Base-by-base conservation (phyloP, 2,888 invertebrate species). In the Blomia tropicalis region DNA sequence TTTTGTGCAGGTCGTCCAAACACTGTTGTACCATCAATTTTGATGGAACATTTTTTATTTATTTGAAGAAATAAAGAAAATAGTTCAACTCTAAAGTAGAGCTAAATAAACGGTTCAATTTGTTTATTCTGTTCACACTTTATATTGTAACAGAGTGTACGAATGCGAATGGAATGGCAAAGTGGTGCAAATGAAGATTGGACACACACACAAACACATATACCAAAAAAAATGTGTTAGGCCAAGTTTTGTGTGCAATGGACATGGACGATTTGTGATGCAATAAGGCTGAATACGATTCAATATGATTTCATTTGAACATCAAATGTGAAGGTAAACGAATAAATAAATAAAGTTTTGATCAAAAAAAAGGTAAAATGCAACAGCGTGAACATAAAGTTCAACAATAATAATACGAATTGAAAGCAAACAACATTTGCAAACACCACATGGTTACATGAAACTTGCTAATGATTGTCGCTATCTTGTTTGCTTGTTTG, bases 71-170 rank as follows among this genome's bases (percentile, higher is more conserved):
- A 41, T 27, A 19, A 11, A 14, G 27, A 7, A 22, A 47, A n/a
- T 19, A 27, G 51, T 47, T 7, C 23, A 7, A 22, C 7, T 25
- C n/a, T 47, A 25, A 47, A 47, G n/a, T 47, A 11, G 51, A 11
- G 7, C 51, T 47, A 7, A n/a, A 7, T 7, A 47, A 47, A 11
- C 51, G 51, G n/a, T 47, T 47, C 51, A 47, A 47, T 47, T 47
- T 47, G 51, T 27, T 47, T 27, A 47, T 47, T 47, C 51, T 19
- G 7, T n/a, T 47, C 51, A 47, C 51, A 47, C 51, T 19, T 11
- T 7, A 11, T n/a, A 11, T n/a, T 7, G 51, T 7, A 47, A n/a
- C 7, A n/a, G n/a, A 47, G 7, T 22, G 51, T n/a, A n/a, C 17
- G 36, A 36, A 36, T 36, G 36, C 36, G 7, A 36, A 17, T 11